phyloP scores from a whole-genome alignment of 2,113 vertebrate species.

The Scomber japonicus region DNA sequence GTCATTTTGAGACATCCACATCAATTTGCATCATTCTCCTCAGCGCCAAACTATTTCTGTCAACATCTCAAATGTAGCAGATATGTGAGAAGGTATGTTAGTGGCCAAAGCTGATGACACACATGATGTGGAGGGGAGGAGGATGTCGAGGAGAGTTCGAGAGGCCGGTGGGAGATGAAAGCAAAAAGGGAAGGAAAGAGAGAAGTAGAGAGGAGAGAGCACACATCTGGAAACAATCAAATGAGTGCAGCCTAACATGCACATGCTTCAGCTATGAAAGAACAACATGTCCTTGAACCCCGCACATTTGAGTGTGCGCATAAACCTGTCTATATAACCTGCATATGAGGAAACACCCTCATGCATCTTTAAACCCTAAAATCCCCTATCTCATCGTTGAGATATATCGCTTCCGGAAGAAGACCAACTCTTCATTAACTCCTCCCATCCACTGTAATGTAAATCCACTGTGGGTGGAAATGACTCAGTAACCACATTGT shows the following conservation, averaged over 20 bases:
- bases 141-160: conserved; percentile 41
- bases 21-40: neutral
- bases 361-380: conserved; percentile 1
- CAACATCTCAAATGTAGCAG: conserved; percentile 31
- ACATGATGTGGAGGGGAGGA: conserved; percentile 46
- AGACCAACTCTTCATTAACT: neutral
- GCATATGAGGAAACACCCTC: conserved; percentile 3
- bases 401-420: neutral
- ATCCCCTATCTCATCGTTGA: neutral
- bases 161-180: conserved; percentile 69
- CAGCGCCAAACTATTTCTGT: conserved; percentile 33
- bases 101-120: conserved; percentile 34
- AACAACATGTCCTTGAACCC: conserved; percentile 79
- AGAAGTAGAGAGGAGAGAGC: conserved; percentile 39
- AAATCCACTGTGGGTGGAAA: neutral
- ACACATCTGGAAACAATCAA: conserved; percentile 85
- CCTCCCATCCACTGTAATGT: neutral
- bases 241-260: conserved; percentile 60
- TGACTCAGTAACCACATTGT: conserved; percentile 12
- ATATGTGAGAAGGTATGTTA: conserved; percentile 15
- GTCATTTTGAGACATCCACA: conserved; percentile 14
- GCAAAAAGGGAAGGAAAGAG: conserved; percentile 18
- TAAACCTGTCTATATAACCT: conserved; percentile 33
- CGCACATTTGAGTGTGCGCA: conserved; percentile 4
- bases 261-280: conserved; percentile 77